Conservation (phyloP, 1,140 invertebrate species). For the Drosophila biarmipes region DNA sequence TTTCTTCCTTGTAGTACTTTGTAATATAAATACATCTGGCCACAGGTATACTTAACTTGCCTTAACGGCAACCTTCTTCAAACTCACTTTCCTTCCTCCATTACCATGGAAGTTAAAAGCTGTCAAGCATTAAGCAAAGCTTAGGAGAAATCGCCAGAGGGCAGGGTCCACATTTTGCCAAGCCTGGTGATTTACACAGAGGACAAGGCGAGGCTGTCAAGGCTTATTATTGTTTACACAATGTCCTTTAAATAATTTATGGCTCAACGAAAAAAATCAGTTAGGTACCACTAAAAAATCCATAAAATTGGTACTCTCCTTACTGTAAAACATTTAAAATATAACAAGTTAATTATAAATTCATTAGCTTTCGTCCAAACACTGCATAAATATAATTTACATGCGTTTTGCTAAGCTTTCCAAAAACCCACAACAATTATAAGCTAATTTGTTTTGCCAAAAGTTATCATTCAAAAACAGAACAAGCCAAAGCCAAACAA, state of each 20-base stretch:
- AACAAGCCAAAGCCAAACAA: slow-evolving; percentile 24
- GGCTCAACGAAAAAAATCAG: neutral
- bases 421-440: slow-evolving; percentile 18
- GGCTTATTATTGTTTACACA: slow-evolving; percentile 31
- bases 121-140: slow-evolving; percentile 50
- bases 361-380: neutral
- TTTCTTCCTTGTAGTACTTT: neutral
- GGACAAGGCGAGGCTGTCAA: slow-evolving; percentile 22
- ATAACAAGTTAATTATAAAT: neutral
- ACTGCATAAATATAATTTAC: neutral
- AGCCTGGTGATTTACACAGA: slow-evolving; percentile 32
- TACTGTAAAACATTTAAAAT: neutral
- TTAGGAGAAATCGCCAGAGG: slow-evolving; percentile 15
- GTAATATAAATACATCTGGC: neutral
- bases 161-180: slow-evolving; percentile 5
- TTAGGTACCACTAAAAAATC: neutral
- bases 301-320: neutral
- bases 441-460: slow-evolving; percentile 27
- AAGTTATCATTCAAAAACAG: slow-evolving; percentile 28
- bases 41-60: slow-evolving; percentile 6
- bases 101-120: slow-evolving; percentile 35
- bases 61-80: neutral
- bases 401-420: slow-evolving; percentile 11
- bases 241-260: slow-evolving; percentile 24
- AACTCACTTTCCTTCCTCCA: neutral